phyloP scores from a whole-genome alignment of 2,797 vertebrate species.

The Telmatherina bonti region DNA sequence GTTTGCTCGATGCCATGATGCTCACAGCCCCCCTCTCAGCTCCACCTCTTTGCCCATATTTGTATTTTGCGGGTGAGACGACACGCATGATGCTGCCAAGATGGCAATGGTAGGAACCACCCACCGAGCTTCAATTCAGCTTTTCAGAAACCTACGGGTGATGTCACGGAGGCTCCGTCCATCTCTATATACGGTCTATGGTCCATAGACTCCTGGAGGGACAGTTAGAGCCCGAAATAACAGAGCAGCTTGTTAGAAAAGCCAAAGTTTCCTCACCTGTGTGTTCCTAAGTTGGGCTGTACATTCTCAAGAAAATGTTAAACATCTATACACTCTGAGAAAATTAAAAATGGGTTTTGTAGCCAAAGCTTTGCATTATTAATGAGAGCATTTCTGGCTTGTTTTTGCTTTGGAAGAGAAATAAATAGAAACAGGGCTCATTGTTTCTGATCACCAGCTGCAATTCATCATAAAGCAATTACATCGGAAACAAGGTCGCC shows the following conservation, averaged over 20 bases:
- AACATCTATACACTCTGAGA: constrained; percentile 10
- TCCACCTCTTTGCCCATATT: too few relatives aligned
- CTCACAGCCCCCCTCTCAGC: too few relatives aligned
- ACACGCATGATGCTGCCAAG: too few relatives aligned
- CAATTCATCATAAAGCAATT: constrained; percentile 66
- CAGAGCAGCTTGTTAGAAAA: not conserved
- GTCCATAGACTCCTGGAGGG: not conserved
- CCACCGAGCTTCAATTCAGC: too few relatives aligned
- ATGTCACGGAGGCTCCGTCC: too few relatives aligned
- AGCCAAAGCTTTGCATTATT: constrained; percentile 43
- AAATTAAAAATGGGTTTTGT: constrained; percentile 19
- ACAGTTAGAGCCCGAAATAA: not conserved
- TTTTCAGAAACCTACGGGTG: too few relatives aligned
- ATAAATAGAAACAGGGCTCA: constrained; percentile 53
- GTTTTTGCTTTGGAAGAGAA: constrained; percentile 40
- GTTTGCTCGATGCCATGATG: too few relatives aligned
- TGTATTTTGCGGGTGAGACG: too few relatives aligned
- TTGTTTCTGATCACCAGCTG: constrained; percentile 52
- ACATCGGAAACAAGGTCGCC: constrained; percentile 52
- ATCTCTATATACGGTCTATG: too few relatives aligned
- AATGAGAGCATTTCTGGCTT: constrained; percentile 42
- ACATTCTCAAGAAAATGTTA: constrained; percentile 12
- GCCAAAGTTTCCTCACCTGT: not conserved
- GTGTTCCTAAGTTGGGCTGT: not conserved
- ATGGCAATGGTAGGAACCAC: too few relatives aligned